Percentiles rank a stretch among this genome's conserved stretches.
phyloP scores from a whole-genome alignment of 2,888 invertebrate genomes.

The Adelognathus sp. region DNA sequence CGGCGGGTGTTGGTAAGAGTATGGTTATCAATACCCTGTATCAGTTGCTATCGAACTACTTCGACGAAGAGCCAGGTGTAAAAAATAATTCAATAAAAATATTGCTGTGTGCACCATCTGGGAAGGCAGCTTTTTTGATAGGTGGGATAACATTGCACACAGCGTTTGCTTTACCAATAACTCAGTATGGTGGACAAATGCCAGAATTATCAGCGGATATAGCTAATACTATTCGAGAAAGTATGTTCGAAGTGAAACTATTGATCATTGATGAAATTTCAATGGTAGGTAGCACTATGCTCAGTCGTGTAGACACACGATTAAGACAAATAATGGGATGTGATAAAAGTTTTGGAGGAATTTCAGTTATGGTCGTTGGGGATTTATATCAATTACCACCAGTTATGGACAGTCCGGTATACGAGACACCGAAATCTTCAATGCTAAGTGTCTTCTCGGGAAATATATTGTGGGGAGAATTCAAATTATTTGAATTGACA shows the following conservation, averaged over 20 bases:
- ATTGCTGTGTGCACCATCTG: conserved; percentile 62
- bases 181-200: too few relatives aligned
- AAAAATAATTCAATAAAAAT: too few relatives aligned
- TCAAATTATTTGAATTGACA: too few relatives aligned
- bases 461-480: too few relatives aligned
- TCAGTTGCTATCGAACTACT: too few relatives aligned
- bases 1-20: too few relatives aligned
- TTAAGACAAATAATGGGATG: conserved; percentile 70
- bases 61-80: too few relatives aligned
- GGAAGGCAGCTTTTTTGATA: conserved; percentile 49
- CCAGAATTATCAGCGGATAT: conserved; percentile 36
- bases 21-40: too few relatives aligned
- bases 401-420: too few relatives aligned
- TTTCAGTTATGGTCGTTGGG: conserved; percentile 74
- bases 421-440: too few relatives aligned
- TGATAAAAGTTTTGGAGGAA: conserved; percentile 70
- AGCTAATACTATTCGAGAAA: conserved; percentile 60
- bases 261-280: conserved; percentile 74
- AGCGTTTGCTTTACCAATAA: too few relatives aligned
- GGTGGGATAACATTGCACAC: conserved; percentile 67
- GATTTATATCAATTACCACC: conserved; percentile 74
- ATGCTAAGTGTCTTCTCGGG: too few relatives aligned
- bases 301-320: conserved; percentile 67
- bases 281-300: conserved; percentile 41
- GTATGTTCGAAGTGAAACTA: conserved; percentile 61